Evolutionary conservation across 2,797 vertebrate species (phyloP).

Genomic region (Heliangelus exortis): DNA sequence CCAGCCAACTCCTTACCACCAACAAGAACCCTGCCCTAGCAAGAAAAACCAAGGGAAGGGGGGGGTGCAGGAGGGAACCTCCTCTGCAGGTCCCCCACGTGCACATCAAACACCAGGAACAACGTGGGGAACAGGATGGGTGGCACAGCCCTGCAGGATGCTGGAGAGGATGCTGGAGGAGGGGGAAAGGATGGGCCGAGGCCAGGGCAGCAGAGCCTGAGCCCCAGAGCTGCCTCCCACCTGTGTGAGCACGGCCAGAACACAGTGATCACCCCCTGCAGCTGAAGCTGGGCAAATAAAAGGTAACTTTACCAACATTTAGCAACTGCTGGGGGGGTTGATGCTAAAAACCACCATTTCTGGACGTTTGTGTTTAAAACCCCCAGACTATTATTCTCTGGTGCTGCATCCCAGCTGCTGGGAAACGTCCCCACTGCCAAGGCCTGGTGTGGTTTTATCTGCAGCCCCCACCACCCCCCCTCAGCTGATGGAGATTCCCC

Average conservation of each 20-base stretch:
- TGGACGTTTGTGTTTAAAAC: too few species aligned
- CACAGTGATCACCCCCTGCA: fast-evolving
- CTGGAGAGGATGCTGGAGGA: background rate
- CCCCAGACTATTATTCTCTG: too few species aligned
- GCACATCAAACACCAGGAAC: background rate
- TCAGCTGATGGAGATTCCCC: too few species aligned
- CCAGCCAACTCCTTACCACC: too few species aligned
- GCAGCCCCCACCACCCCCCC: too few species aligned
- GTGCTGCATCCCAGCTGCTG: background rate
- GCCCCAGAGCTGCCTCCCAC: too few species aligned
- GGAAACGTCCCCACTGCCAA: background rate
- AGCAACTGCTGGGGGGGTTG: background rate
- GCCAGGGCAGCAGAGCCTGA: fast-evolving
- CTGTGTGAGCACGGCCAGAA: too few species aligned
- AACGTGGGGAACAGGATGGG: fast-evolving
- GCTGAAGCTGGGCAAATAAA: background rate
- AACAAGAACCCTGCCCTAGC: background rate
- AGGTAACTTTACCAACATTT: too few species aligned
- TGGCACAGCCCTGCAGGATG: background rate
- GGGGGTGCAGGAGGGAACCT: background rate
- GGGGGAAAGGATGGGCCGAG: fast-evolving
- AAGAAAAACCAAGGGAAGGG: background rate
- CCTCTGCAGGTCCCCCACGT: background rate
- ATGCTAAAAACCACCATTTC: background rate
- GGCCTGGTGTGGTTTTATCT: too few species aligned